A percentile compares a stretch with the other conserved stretches of the same genome.
Evolutionary conservation across 2,888 invertebrate genomes (phyloP).

Genomic region (Micropterix aruncella): DNA sequence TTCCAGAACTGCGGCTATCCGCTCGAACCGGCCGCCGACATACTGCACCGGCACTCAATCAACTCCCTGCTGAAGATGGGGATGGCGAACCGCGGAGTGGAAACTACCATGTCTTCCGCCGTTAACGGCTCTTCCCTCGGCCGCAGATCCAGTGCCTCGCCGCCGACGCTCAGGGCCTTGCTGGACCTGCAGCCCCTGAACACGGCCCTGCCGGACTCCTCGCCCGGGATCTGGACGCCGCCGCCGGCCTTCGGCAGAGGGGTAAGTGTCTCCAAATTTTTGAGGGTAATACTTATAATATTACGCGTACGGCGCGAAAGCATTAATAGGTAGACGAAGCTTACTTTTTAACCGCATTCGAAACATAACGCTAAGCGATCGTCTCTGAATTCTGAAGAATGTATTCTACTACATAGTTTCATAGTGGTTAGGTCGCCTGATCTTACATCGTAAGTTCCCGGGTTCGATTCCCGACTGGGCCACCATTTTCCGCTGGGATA

Average conservation of each 20-base stretch:
- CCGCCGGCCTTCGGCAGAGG: neutral
- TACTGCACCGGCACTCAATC: neutral
- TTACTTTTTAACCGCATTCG: no score
- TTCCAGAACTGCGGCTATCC: neutral
- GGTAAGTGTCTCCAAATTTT: neutral
- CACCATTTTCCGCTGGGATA: no score
- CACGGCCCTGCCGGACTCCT: neutral
- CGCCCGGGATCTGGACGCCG: no score
- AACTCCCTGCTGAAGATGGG: neutral
- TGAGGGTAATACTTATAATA: no score
- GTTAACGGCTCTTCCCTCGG: neutral
- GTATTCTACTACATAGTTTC: no score
- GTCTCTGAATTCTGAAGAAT: no score
- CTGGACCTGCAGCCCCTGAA: neutral
- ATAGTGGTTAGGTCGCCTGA: no score
- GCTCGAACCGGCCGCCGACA: neutral
- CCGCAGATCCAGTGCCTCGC: neutral
- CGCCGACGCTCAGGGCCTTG: neutral
- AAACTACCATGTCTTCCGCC: neutral
- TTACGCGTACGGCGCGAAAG: no score
- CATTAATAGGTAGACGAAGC: no score
- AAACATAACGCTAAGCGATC: no score
- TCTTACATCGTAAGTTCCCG: no score
- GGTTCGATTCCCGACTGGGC: no score
- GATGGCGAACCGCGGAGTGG: neutral